Evolutionary conservation across 2,888 invertebrate genomes (phyloP).

Genomic region (Eumerus sabulonum): DNA sequence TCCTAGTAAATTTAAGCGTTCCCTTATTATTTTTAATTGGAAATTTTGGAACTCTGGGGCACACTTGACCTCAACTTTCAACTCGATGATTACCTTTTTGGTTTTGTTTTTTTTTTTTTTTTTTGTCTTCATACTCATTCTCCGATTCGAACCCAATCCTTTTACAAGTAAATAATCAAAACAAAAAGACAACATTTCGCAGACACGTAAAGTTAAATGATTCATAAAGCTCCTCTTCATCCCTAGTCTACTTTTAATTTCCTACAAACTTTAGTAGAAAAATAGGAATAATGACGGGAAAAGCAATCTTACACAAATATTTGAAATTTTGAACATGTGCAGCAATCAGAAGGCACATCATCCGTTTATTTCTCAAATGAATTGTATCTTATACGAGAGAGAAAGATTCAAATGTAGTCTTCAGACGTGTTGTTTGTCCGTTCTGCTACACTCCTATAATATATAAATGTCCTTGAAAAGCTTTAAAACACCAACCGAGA

Average conservation of each 20-base stretch:
- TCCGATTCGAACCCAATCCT: conserved; percentile 15
- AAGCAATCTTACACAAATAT: conserved; percentile 58
- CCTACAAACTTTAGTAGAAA: background rate
- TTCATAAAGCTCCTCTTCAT: too few species aligned
- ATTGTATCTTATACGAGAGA: conserved; percentile 63
- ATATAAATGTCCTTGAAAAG: conserved; percentile 63
- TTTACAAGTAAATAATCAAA: background rate
- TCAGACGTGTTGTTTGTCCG: conserved; percentile 63
- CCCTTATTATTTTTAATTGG: conserved; percentile 59
- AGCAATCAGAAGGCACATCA: conserved; percentile 68
- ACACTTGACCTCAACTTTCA: conserved; percentile 30
- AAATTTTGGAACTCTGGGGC: conserved; percentile 22
- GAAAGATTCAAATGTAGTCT: conserved; percentile 68
- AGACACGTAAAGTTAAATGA: too few species aligned
- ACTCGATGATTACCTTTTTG: too few species aligned
- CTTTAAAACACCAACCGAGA: conserved; percentile 63
- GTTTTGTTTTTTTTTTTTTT: too few species aligned
- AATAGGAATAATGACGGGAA: conserved; percentile 55
- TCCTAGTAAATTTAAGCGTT: conserved; percentile 47
- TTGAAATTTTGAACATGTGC: conserved; percentile 67
- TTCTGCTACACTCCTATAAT: too few species aligned
- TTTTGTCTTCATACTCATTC: conserved; percentile 43
- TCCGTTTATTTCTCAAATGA: conserved; percentile 67
- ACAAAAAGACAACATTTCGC: conserved; percentile 21
- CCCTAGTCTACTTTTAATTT: too few species aligned